Evolutionary conservation across 2,113 vertebrate genomes (phyloP).

Genomic region (Heterotis niloticus): DNA sequence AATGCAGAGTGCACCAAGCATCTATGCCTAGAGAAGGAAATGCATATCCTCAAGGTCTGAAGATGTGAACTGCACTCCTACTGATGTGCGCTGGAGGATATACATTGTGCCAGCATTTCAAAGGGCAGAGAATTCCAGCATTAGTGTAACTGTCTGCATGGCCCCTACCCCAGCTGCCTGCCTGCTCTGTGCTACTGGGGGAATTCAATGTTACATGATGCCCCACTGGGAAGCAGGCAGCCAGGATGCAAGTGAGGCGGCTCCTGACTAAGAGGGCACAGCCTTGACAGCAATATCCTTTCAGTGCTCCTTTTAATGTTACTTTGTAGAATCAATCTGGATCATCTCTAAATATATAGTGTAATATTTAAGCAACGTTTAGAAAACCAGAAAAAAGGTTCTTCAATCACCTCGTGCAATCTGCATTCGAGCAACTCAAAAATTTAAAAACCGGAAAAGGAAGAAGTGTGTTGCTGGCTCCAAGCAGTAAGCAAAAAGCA

Average conservation of each 20-base stretch:
- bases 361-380: too few species aligned
- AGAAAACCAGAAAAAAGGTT: too few species aligned
- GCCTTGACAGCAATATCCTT: not conserved
- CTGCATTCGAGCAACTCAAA: too few species aligned
- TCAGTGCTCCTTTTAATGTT: not conserved
- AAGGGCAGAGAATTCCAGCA: not conserved
- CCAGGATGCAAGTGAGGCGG: not conserved
- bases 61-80: not conserved
- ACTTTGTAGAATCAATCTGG: not conserved
- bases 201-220: not conserved
- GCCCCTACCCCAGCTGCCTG: not conserved
- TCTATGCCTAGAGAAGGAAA: not conserved
- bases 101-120: not conserved
- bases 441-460: too few species aligned
- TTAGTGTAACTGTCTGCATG: not conserved
- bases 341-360: too few species aligned
- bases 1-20: not conserved
- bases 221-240: not conserved
- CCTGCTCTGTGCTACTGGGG: not conserved
- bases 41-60: not conserved
- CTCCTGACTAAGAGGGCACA: not conserved
- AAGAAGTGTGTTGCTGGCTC: too few species aligned
- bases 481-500: too few species aligned
- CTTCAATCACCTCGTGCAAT: too few species aligned
- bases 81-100: not conserved